A percentile compares a stretch with the other conserved stretches of the same genome.
Conservation (phyloP, 2,888 invertebrate species). For the Drosophila greeni region DNA sequence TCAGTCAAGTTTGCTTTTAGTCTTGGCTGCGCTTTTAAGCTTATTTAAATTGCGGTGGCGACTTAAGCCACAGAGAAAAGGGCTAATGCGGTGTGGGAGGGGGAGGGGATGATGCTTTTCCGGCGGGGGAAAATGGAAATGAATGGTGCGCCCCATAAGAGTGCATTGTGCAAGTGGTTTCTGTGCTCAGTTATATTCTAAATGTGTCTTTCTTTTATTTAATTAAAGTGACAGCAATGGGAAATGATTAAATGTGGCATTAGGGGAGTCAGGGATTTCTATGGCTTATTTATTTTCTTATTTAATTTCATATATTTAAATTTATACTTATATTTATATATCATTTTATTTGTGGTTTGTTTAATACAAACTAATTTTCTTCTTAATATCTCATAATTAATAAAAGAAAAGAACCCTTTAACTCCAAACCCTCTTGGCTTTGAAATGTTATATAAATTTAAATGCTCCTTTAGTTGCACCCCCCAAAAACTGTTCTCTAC, state of each 20-base stretch:
- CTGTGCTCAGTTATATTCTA: slow-evolving; percentile 42
- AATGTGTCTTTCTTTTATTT: slow-evolving; percentile 14
- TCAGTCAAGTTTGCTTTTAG: slow-evolving; percentile 55
- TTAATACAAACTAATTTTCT: too few relatives aligned
- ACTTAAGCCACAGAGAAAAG: slow-evolving; percentile 17
- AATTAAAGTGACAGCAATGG: slow-evolving; percentile 12
- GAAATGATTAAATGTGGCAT: slow-evolving; percentile 19
- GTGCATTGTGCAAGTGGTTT: slow-evolving; percentile 41
- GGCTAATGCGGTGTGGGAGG: neutral
- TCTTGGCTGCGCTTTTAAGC: slow-evolving; percentile 57
- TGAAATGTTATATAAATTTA: neutral
- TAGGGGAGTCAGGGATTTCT: slow-evolving; percentile 3
- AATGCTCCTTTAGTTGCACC: neutral
- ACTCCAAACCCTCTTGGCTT: too few relatives aligned
- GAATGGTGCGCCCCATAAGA: slow-evolving; percentile 15
- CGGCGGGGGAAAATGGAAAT: slow-evolving; percentile 4
- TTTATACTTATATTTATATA: too few relatives aligned
- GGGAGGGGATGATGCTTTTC: slow-evolving; percentile 5
- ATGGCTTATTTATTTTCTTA: too few relatives aligned
- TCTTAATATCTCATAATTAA: neutral
- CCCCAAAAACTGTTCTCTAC: neutral
- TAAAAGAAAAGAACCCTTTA: neutral
- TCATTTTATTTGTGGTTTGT: too few relatives aligned
- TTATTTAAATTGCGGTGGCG: slow-evolving; percentile 57
- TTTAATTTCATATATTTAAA: too few relatives aligned